phyloP scores from a whole-genome alignment of 2,113 vertebrate species.

The Anas platyrhynchos region DNA sequence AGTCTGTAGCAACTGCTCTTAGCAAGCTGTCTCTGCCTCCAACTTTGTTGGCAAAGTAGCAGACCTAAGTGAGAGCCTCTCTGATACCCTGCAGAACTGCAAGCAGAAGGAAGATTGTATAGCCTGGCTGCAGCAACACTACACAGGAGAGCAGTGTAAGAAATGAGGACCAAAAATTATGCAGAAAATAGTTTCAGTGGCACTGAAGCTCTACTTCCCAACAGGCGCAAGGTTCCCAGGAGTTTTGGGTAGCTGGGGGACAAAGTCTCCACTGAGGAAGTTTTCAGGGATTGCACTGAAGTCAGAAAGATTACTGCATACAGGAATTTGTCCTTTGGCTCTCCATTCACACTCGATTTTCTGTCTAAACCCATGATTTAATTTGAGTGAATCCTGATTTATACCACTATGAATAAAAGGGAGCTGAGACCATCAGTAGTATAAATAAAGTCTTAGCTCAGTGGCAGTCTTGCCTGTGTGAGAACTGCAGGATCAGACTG shows the following conservation, averaged over 20 bases:
- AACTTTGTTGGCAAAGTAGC: not conserved
- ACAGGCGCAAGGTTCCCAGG: not conserved
- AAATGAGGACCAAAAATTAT: not conserved
- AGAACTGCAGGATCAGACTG: not conserved
- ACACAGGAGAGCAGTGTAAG: not conserved
- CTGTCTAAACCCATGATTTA: not conserved
- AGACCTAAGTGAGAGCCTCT: not conserved
- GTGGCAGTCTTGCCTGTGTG: not conserved
- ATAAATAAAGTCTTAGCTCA: slow-evolving; percentile 7
- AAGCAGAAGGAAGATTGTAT: not conserved
- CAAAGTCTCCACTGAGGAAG: not conserved
- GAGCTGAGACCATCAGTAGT: not conserved
- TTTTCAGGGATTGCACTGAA: not conserved
- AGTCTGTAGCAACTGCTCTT: not conserved
- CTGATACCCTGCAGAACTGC: not conserved
- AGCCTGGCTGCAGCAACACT: not conserved
- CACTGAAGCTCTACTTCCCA: not conserved
- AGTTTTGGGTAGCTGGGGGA: not conserved
- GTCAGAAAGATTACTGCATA: not conserved
- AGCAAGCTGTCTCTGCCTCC: not conserved
- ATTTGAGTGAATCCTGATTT: slow-evolving; percentile 28
- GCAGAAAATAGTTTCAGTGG: not conserved
- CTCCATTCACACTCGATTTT: not conserved
- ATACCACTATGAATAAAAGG: not conserved
- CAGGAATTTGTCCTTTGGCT: not conserved